Conservation (phyloP, 2,797 vertebrate genomes). For the Sebastes vulpes region DNA sequence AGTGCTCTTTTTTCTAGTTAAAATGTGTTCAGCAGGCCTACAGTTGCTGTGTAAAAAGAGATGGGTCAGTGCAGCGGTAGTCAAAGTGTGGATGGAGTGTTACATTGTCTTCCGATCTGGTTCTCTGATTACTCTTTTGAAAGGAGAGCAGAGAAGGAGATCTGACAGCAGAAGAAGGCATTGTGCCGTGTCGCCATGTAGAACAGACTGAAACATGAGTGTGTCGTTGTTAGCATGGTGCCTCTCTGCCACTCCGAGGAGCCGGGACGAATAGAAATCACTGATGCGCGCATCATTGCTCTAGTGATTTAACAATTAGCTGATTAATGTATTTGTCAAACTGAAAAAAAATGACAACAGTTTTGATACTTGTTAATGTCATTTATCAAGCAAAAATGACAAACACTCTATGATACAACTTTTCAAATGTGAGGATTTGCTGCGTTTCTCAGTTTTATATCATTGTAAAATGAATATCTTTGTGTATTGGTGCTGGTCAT, state of each 20-base stretch:
- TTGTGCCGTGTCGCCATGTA: constrained; percentile 2
- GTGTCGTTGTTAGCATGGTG: constrained; percentile 1
- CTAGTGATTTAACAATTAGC: not conserved
- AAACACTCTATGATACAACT: not conserved
- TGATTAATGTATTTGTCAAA: constrained; percentile 9
- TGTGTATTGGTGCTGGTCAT: not conserved
- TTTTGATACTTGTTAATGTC: not conserved
- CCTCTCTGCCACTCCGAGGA: not conserved
- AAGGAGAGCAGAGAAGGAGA: constrained; percentile 33
- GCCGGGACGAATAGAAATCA: constrained; percentile 19
- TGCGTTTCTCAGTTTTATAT: constrained; percentile 6
- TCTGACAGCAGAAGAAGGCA: constrained; percentile 21
- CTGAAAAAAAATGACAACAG: not conserved
- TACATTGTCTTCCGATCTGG: constrained; percentile 5
- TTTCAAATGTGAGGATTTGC: not conserved
- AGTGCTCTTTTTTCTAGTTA: not conserved
- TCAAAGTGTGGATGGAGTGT: constrained; percentile 40
- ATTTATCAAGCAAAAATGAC: not conserved
- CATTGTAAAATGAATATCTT: not conserved
- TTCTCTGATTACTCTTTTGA: constrained; percentile 62
- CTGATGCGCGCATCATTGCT: constrained; percentile 6
- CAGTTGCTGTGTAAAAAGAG: constrained; percentile 35
- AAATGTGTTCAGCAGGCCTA: not conserved
- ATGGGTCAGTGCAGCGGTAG: constrained; percentile 13
- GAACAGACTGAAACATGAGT: constrained; percentile 49